Conservation (phyloP, 2,888 invertebrate genomes). For the Linyphia triangularis region DNA sequence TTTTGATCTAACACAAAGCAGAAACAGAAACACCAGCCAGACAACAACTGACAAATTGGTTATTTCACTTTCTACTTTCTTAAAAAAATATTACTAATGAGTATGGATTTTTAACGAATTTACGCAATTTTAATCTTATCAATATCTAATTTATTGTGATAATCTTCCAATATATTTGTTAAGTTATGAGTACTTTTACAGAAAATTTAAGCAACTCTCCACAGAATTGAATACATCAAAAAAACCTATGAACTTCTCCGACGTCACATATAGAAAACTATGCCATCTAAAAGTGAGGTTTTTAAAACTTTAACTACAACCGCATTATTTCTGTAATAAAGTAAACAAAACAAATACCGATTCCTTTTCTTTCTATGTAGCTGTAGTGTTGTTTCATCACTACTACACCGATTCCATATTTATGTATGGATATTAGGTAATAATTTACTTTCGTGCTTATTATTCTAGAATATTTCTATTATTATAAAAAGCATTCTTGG, state of each 20-base stretch:
- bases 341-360: conserved; percentile 8
- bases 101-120: too few relatives aligned
- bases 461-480: neutral
- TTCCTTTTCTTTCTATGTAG: conserved; percentile 1
- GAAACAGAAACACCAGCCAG: too few relatives aligned
- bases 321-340: neutral
- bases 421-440: conserved; percentile 43
- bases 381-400: neutral
- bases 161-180: too few relatives aligned
- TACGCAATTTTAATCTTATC: too few relatives aligned
- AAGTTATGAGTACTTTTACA: too few relatives aligned
- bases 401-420: neutral
- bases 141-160: too few relatives aligned
- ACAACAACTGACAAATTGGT: too few relatives aligned
- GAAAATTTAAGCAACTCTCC: neutral
- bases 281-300: neutral
- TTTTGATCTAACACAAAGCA: too few relatives aligned
- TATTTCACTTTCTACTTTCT: too few relatives aligned
- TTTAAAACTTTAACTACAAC: conserved; percentile 16
- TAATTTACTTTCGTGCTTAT: conserved; percentile 4
- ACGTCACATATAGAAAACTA: neutral
- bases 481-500: neutral
- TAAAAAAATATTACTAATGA: too few relatives aligned
- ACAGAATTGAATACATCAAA: neutral
- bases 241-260: neutral